Percentiles rank a stretch among this genome's conserved stretches.
These are phyloP conservation scores for Cephus cinctus DNA, from an alignment of 1,140 invertebrate species.

Conservation along the genomic window DNA sequence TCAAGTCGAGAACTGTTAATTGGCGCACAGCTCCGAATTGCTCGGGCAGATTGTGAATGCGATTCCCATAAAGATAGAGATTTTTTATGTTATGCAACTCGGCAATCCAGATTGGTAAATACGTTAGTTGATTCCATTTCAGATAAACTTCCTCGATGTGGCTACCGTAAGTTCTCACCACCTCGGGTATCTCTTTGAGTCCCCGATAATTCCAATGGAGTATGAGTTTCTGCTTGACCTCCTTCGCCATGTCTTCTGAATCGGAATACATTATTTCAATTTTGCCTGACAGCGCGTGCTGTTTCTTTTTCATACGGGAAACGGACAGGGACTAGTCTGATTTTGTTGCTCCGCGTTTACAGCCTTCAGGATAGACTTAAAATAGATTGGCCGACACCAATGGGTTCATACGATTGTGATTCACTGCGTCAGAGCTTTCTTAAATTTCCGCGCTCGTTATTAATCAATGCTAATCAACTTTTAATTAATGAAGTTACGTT, in stretches of 20 bases:
- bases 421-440: no score
- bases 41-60: conserved; percentile 30
- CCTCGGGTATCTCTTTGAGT: conserved; percentile 33
- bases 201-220: conserved; percentile 46
- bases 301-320: neutral
- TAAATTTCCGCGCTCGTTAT: no score
- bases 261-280: conserved; percentile 30
- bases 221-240: conserved; percentile 35
- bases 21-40: conserved; percentile 30
- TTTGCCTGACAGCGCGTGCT: conserved; percentile 17
- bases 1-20: conserved; percentile 37
- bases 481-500: no score
- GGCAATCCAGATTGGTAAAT: conserved; percentile 37
- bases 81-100: conserved; percentile 40
- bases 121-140: conserved; percentile 40
- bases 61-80: conserved; percentile 41
- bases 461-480: no score
- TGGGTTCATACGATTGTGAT: no score
- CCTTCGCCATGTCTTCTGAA: conserved; percentile 34
- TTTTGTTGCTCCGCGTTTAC: conserved; percentile 11
- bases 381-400: conserved; percentile 26
- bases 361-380: conserved; percentile 14
- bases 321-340: conserved; percentile 5
- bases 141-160: conserved; percentile 43
- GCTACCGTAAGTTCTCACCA: conserved; percentile 25